These are phyloP conservation scores for Cirrhinus mrigala DNA, from an alignment of 2,797 vertebrate species.

Conservation along the genomic window DNA sequence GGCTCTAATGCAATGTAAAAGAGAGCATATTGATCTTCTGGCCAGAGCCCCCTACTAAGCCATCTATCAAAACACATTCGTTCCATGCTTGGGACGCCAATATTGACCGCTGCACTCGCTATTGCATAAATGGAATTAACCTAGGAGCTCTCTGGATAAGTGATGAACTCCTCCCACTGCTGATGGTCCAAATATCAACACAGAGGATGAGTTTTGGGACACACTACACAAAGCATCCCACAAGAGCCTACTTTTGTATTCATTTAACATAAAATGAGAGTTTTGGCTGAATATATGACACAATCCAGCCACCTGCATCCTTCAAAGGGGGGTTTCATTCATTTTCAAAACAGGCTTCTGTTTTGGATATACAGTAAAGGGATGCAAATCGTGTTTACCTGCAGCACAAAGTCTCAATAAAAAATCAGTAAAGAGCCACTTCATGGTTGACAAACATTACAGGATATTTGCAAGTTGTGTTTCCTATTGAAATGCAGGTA, in stretches of 20 bases:
- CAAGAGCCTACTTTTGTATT: neutral
- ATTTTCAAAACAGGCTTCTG: neutral
- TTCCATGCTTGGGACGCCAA: slow-evolving; percentile 37
- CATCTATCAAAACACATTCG: slow-evolving; percentile 55
- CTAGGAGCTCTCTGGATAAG: slow-evolving; percentile 26
- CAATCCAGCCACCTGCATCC: neutral
- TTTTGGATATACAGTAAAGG: neutral
- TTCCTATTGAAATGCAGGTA: neutral
- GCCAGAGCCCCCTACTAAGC: slow-evolving; percentile 15
- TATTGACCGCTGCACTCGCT: slow-evolving; percentile 41
- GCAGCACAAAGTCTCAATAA: neutral
- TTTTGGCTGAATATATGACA: neutral
- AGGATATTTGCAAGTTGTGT: neutral
- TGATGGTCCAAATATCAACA: slow-evolving; percentile 20
- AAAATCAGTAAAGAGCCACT: neutral
- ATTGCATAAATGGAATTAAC: slow-evolving; percentile 51
- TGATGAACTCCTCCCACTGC: slow-evolving; percentile 45
- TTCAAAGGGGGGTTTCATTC: neutral
- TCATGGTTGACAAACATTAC: neutral
- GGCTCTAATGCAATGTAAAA: slow-evolving; percentile 48
- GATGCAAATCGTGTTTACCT: neutral
- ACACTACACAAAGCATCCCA: neutral
- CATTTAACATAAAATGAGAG: neutral
- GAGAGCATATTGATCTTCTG: slow-evolving; percentile 39
- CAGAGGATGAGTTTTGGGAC: neutral